Evolutionary conservation across 1,140 invertebrate genomes (phyloP).

Genomic region (Ips nitidus): DNA sequence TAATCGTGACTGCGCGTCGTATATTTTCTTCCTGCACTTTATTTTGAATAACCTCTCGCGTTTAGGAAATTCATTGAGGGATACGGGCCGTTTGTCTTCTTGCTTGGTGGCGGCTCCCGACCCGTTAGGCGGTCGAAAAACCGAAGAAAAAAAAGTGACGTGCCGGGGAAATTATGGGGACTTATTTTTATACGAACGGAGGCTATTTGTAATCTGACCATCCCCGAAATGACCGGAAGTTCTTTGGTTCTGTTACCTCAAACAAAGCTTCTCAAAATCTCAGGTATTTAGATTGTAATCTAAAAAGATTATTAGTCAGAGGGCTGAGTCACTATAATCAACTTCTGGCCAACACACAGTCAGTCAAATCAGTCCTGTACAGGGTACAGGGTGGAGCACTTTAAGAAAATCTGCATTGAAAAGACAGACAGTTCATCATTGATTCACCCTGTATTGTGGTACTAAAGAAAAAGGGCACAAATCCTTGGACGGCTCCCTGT

Average conservation of each 20-base stretch:
- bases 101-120: constrained; percentile 19
- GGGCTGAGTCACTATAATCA: background rate
- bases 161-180: background rate
- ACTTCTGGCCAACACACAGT: background rate
- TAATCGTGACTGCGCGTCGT: constrained; percentile 22
- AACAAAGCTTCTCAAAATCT: constrained; percentile 9
- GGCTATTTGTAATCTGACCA: constrained; percentile 13
- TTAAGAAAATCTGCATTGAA: background rate
- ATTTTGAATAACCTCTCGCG: constrained; percentile 34
- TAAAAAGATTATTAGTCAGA: constrained; percentile 4
- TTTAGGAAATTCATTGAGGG: constrained; percentile 33
- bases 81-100: constrained; percentile 28
- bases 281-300: constrained; percentile 19
- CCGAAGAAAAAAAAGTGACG: background rate
- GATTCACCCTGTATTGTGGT: background rate
- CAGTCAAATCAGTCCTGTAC: background rate
- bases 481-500: constrained; percentile 4
- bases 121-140: background rate
- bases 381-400: too few relatives aligned
- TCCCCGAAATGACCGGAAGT: constrained; percentile 15
- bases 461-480: background rate
- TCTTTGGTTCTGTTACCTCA: constrained; percentile 3
- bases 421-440: background rate
- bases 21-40: constrained; percentile 31
- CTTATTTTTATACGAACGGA: constrained; percentile 4